Conservation (phyloP, 2,113 vertebrate species). For the Colinus virginianus region DNA sequence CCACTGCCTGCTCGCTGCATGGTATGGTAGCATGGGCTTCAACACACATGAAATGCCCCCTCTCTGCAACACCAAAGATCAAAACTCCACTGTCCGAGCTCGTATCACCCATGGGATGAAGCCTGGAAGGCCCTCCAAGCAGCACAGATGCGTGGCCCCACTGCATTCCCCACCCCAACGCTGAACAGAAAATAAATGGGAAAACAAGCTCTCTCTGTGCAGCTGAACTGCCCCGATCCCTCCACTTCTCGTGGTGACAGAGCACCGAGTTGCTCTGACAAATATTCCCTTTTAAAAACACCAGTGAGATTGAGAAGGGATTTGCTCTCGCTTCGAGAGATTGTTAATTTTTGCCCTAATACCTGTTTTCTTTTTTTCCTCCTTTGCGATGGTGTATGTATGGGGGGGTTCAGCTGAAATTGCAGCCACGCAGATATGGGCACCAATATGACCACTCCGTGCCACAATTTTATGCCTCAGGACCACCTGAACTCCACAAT, state of each 20-base stretch:
- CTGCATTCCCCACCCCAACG: background rate
- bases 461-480: background rate
- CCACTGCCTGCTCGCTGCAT: background rate
- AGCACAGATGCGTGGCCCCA: background rate
- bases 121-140: accelerated
- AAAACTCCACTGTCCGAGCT: accelerated
- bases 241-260: background rate
- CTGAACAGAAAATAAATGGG: background rate
- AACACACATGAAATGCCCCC: accelerated
- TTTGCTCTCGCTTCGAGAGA: constrained; percentile 3
- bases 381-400: background rate
- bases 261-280: background rate
- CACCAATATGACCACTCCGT: accelerated
- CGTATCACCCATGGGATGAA: accelerated
- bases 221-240: background rate
- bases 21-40: background rate
- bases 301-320: background rate
- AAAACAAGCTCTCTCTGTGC: background rate
- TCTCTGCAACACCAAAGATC: background rate
- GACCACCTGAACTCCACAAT: background rate
- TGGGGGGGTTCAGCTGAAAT: background rate
- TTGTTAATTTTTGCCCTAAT: background rate
- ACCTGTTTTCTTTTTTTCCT: background rate
- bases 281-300: background rate
- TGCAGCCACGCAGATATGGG: accelerated